A percentile compares a stretch with the other conserved stretches of the same genome.
Evolutionary conservation across 2,797 vertebrate species (phyloP).

Genomic region (Galago senegalensis): DNA sequence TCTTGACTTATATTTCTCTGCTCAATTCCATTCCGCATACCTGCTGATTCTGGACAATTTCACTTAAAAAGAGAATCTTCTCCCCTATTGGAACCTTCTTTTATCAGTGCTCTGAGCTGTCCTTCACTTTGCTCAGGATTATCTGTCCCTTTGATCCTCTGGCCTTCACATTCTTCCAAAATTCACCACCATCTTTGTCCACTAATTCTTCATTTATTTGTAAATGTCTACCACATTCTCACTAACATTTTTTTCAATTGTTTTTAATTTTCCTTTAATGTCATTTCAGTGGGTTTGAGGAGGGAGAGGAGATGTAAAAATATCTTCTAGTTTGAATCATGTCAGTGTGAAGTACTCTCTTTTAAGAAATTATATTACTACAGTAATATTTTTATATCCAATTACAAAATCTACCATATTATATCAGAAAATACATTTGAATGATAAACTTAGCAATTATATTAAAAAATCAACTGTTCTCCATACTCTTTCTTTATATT

Average conservation of each 20-base stretch:
- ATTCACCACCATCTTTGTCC: background rate
- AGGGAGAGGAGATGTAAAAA: background rate
- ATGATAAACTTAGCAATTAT: background rate
- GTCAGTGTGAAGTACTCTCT: background rate
- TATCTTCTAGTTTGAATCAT: background rate
- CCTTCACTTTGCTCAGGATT: background rate
- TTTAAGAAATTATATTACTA: slow-evolving; percentile 16
- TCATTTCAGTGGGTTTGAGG: background rate
- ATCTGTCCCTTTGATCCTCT: background rate
- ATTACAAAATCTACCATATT: background rate
- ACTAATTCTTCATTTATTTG: slow-evolving; percentile 8
- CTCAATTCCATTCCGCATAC: background rate
- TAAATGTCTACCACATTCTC: background rate
- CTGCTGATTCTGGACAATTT: background rate
- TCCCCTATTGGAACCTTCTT: background rate
- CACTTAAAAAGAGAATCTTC: background rate
- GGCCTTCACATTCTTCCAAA: background rate
- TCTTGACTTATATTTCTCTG: background rate
- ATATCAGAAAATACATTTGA: background rate
- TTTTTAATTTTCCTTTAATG: background rate
- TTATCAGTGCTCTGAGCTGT: background rate
- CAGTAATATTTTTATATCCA: background rate
- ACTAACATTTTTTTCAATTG: background rate
- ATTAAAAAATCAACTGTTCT: slow-evolving; percentile 47
- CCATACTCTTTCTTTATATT: background rate